Evolutionary conservation across 2,888 invertebrate genomes (phyloP).

Genomic region (Pimpla rufipes): DNA sequence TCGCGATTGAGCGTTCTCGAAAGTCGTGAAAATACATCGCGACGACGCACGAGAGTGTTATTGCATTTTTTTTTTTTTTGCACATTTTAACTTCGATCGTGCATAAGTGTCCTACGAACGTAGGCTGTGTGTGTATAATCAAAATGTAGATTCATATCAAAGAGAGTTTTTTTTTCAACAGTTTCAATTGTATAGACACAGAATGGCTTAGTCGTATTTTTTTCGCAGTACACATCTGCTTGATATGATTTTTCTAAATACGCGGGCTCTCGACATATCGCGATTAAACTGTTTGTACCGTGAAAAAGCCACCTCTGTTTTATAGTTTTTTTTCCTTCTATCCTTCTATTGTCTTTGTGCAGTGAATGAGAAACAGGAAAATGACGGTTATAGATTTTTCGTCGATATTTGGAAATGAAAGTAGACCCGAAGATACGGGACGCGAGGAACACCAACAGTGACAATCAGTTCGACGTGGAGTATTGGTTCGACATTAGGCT

Average conservation of each 20-base stretch:
- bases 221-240: constrained; percentile 38
- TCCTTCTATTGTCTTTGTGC: constrained; percentile 13
- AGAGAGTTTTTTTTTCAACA: constrained; percentile 57
- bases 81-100: constrained; percentile 18
- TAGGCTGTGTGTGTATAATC: constrained; percentile 56
- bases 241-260: constrained; percentile 62
- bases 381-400: constrained; percentile 7
- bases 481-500: constrained; percentile 54
- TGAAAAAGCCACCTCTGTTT: constrained; percentile 32
- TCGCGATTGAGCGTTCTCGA: constrained; percentile 33
- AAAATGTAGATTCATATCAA: constrained; percentile 68
- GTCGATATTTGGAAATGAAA: constrained; percentile 24
- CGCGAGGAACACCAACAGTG: constrained; percentile 66
- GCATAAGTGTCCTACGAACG: constrained; percentile 39
- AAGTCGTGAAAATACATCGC: constrained; percentile 4
- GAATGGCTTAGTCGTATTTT: constrained; percentile 55
- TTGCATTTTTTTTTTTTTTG: constrained; percentile 22
- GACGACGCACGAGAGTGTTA: constrained; percentile 27
- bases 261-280: not conserved
- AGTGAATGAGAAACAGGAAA: constrained; percentile 19
- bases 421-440: constrained; percentile 48
- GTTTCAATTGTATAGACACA: constrained; percentile 60
- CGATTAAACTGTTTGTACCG: constrained; percentile 37
- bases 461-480: constrained; percentile 65
- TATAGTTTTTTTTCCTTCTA: not conserved